Conservation (phyloP, 2,888 invertebrate genomes). For the Euproctis similis region DNA sequence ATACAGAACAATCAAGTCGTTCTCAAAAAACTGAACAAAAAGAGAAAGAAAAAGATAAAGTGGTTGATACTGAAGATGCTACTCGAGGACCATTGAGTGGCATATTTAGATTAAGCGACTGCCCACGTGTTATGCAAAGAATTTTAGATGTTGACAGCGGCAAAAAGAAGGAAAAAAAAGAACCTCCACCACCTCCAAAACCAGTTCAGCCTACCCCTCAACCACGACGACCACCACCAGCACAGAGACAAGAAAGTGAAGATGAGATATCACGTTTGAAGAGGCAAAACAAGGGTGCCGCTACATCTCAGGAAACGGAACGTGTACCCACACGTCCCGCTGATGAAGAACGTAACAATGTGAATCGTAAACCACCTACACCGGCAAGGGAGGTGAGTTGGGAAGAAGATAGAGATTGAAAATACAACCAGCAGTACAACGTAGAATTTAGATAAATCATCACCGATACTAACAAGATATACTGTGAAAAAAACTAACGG, state of each 20-base stretch:
- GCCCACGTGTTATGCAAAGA: slow-evolving; percentile 91
- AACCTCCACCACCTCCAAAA: slow-evolving; percentile 71
- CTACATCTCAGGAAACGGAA: slow-evolving; percentile 78
- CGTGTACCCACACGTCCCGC: slow-evolving; percentile 65
- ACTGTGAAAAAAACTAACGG: slow-evolving; percentile 57
- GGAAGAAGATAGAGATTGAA: slow-evolving; percentile 70
- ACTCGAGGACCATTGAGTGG: slow-evolving; percentile 91
- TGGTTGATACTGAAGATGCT: slow-evolving; percentile 92
- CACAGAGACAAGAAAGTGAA: slow-evolving; percentile 88
- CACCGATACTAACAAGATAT: slow-evolving; percentile 71
- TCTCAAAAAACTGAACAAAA: slow-evolving; percentile 80
- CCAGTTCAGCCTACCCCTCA: slow-evolving; percentile 76
- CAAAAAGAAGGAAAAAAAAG: slow-evolving; percentile 86
- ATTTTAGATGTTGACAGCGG: slow-evolving; percentile 87
- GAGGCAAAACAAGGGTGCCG: slow-evolving; percentile 86
- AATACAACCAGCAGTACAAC: slow-evolving; percentile 42
- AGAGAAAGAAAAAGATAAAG: slow-evolving; percentile 79
- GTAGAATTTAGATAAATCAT: slow-evolving; percentile 54
- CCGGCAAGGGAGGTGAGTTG: slow-evolving; percentile 87
- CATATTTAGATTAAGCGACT: slow-evolving; percentile 90
- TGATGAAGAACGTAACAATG: slow-evolving; percentile 77
- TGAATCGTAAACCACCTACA: slow-evolving; percentile 79
- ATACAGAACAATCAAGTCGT: slow-evolving; percentile 79
- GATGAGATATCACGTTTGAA: slow-evolving; percentile 92
- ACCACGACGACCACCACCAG: slow-evolving; percentile 75